Base-by-base conservation (phyloP, 2,888 invertebrate species). In the Acanthosepion esculentum region DNA sequence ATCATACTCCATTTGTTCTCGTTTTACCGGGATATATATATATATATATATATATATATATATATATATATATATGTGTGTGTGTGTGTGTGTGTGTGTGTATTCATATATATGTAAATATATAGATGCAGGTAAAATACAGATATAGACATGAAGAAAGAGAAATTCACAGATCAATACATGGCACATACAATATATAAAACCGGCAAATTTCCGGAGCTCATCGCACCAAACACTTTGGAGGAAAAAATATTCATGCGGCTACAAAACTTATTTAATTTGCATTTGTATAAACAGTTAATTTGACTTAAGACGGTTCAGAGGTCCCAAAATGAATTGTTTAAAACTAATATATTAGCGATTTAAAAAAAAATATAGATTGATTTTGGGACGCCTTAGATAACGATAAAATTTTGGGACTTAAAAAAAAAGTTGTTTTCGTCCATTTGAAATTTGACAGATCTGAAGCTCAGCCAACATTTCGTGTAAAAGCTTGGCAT, bases 191-290 rank as follows among this genome's bases (percentile, higher is more conserved):
- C 78, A 78, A 78, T 78, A 78, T 78, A n/a, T n/a, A 78, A n/a
- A 41, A 78, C 78, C 78, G 78, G 78, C 12, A 78, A n/a, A 78
- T 78, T 78, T 78, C 78, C 78, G 78, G 78, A 78, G 78, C 78
- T 78, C 78, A 78, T 78, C 78, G 78, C 78, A 78, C n/a, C 78
- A 78, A 78, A 78, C 78, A 78, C 78, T 33, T 78, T 33, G 12
- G 78, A 78, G 78, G 78, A 78, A 78, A 64, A 78, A 78, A 78
- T 78, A n/a, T 78, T n/a, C 78, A 78, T 78, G 78, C 78, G n/a
- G 10, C 78, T 78, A 78, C 5, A 33, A 78, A 78, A n/a, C 78
- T n/a, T 26, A 41, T 26, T 64, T 64, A 64, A 64, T 64, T 78
- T 78, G 78, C n/a, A 78, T 10, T n/a, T 3, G n/a, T 33, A 78